Evolutionary conservation across 2,797 vertebrate genomes (phyloP).

Genomic region (Mastacembelus armatus): DNA sequence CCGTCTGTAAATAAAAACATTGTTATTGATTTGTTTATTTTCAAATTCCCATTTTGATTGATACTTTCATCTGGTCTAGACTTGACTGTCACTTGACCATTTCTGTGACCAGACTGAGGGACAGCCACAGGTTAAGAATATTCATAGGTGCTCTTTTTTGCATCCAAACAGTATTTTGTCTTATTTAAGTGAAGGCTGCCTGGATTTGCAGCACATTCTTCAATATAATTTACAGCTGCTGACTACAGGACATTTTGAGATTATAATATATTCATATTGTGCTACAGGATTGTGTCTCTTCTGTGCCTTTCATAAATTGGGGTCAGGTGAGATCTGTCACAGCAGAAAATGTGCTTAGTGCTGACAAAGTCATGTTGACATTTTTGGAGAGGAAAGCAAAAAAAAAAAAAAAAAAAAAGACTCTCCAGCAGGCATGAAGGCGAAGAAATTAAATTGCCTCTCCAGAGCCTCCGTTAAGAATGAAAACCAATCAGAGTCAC

Average conservation of each 20-base stretch:
- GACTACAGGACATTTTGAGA: constrained; percentile 45
- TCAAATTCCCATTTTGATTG: background rate
- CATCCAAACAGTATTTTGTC: constrained; percentile 50
- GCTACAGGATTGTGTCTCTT: constrained; percentile 58
- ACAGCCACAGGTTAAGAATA: no score
- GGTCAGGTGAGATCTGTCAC: constrained; percentile 81
- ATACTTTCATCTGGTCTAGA: constrained; percentile 16
- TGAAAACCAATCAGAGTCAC: constrained; percentile 75
- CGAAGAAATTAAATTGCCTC: constrained; percentile 78
- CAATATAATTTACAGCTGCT: constrained; percentile 40
- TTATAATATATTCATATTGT: constrained; percentile 75
- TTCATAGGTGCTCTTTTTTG: constrained; percentile 17
- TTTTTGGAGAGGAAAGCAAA: constrained; percentile 72
- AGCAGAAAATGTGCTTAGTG: constrained; percentile 70
- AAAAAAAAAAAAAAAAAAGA: constrained; percentile 60
- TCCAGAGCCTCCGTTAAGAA: constrained; percentile 70
- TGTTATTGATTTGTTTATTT: constrained; percentile 11
- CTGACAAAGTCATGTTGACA: constrained; percentile 79
- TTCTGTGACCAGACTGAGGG: constrained; percentile 4
- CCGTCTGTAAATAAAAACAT: constrained; percentile 37
- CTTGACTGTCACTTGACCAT: constrained; percentile 16
- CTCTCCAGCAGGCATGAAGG: constrained; percentile 65
- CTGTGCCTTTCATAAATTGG: constrained; percentile 78
- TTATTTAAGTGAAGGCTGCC: constrained; percentile 57
- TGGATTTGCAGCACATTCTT: constrained; percentile 46